Evolutionary conservation across 2,888 invertebrate genomes (phyloP), one percentile per base, ranked within the genome.

Genomic region (Tinea trinotella): DNA sequence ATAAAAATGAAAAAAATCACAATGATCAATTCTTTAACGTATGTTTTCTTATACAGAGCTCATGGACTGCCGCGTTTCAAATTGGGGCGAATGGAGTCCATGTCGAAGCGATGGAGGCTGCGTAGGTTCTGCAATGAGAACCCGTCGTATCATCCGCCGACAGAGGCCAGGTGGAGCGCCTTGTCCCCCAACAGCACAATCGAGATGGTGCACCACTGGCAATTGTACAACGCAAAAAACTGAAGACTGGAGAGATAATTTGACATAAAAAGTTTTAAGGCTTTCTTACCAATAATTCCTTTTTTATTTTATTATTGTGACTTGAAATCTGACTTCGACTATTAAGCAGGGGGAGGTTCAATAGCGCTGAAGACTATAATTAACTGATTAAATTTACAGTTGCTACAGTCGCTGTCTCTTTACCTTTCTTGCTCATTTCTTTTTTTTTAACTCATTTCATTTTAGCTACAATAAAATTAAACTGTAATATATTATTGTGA

Each of bases 91-190:
- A 55, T 96, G 95, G 96, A 92, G 93, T 66, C 85, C 90, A 6
- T 97, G 97, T 86, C 94, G 92, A 77, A 92, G 93, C 68, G 92
- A 93, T 54, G 96, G 97, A 70, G 96, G 96, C 59, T 97, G 96
- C 62, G 95, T 96, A 58, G 97, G 97, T 18, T 93, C 95, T 67
- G 94, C 93, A 76, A 88, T 92, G 73, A 90, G 97, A 63, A 91
- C 91, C 61, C 89, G 96, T 58, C 90, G 91, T 62, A 90, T 97
- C 55, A 78, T 92, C 60, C 91, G 92, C 64, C 91, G 93, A 62
- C 91, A 94, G 55, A 88, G 93, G 57, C 88, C 93, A 10, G 95
- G 94, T 10, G 97, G 97, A 7, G 87, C 90, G 20, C 88, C 91
- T 4, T 97, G 97, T 83, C 95, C 95, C 4, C 92, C 94, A 9